A percentile compares a stretch with the other conserved stretches of the same genome.
Conservation (phyloP, 92 coral and sea anemone species). For the Epizoanthus rinbou region DNA sequence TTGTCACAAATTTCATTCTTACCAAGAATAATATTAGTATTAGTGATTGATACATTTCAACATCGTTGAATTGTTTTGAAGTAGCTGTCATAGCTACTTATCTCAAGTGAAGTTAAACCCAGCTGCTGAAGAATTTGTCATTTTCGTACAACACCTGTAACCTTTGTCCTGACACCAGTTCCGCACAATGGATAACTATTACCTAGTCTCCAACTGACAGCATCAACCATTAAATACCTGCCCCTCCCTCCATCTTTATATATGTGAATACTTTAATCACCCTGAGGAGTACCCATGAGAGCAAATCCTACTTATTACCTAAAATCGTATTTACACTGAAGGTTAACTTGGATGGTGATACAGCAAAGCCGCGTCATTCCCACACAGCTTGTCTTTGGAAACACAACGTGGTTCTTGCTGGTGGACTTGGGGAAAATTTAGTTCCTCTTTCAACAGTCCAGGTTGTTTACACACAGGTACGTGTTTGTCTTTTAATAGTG, state of each 20-base stretch:
- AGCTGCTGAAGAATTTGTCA: no score
- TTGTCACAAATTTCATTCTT: no score
- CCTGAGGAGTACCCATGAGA: not conserved
- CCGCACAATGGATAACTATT: no score
- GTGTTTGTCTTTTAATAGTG: not conserved
- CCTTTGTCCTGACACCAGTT: no score
- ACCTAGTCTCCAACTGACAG: no score
- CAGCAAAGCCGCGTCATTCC: constrained; percentile 72
- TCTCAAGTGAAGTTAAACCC: no score
- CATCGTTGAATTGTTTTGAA: no score
- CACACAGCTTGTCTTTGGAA: constrained; percentile 77
- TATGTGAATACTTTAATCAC: not conserved
- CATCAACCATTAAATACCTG: no score
- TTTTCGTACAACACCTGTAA: no score
- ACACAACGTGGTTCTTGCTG: constrained; percentile 55
- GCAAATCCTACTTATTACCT: not conserved
- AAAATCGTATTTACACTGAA: not conserved
- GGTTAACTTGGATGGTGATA: constrained; percentile 59
- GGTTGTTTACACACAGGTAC: constrained; percentile 63
- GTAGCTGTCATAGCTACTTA: no score
- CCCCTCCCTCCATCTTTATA: not conserved
- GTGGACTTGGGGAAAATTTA: constrained; percentile 69
- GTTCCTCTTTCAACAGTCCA: constrained; percentile 59
- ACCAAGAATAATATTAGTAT: no score
- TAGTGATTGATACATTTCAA: no score